Evolutionary conservation across 2,888 invertebrate species (phyloP), one percentile per base, ranked within the genome.

Genomic region (Xestia rhomboidea): DNA sequence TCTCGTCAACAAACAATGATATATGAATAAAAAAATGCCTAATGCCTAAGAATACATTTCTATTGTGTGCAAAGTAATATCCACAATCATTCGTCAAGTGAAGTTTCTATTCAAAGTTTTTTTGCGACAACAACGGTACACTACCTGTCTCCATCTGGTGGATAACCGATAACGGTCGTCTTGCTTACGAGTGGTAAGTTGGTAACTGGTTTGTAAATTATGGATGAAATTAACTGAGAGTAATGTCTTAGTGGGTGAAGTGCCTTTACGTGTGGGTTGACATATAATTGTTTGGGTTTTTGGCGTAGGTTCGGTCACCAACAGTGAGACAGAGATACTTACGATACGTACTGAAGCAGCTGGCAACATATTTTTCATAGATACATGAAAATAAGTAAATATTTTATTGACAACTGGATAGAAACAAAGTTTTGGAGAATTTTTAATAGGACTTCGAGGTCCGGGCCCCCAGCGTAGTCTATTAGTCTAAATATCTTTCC

Each of bases 41-140:
- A 5, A 15, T 44, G 54, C 51, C 13, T 27, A 63, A 46, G 71
- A 63, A n/a, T 51, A 38, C 73, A 72, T 79, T 46, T 27, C 80
- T 11, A 84, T 86, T 87, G 79, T 87, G 69, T 79, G 75, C 41
- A 51, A 76, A 87, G 27, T 72, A 68, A 68, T 76, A 73, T 62
- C 18, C n/a, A 41, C n/a, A 54, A 34, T 54, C 60, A 72, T 81
- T 75, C 74, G 77, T 82, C 79, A 82, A 74, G 44, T 51, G 27
- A 51, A 24, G 57, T 78, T 78, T 44, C 73, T 46, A 86, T 79
- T 66, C 44, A 68, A 38, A 54, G 46, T 51, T 49, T 82, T 85
- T 79, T 82, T 84, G 73, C 68, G 70, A 67, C 80, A 83, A 15
- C n/a, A 64, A 85, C 86, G 87, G 87, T 82, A 85, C 24, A 44